Evolutionary conservation across 2,797 vertebrate species (phyloP).

Genomic region (Sebastes kiyomatsui): DNA sequence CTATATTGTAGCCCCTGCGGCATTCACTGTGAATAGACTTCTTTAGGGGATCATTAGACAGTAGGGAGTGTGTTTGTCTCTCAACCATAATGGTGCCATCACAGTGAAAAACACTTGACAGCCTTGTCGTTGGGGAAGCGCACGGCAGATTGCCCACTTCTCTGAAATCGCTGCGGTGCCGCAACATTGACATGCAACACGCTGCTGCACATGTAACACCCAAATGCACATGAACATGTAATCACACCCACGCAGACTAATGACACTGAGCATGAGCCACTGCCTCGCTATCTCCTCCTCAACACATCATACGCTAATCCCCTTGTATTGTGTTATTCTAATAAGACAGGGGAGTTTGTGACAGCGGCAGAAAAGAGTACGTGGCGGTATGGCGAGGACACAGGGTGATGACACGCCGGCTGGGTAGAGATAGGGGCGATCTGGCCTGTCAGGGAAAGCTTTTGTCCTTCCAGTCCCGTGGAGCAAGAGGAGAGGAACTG

Average conservation of each 20-base stretch:
- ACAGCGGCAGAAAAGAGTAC: constrained; percentile 39
- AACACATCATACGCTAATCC: constrained; percentile 64
- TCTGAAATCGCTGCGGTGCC: constrained; percentile 22
- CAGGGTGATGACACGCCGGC: constrained; percentile 54
- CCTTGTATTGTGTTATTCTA: constrained; percentile 56
- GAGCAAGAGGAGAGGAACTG: constrained; percentile 59
- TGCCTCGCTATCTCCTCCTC: constrained; percentile 55
- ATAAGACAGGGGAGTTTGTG: constrained; percentile 54
- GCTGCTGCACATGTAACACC: constrained; percentile 53
- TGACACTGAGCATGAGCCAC: constrained; percentile 55
- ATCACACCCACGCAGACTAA: constrained; percentile 63
- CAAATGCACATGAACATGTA: constrained; percentile 59
- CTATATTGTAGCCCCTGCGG: constrained; percentile 24
- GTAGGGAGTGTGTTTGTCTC: constrained; percentile 41
- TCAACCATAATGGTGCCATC: constrained; percentile 59
- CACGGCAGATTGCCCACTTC: constrained; percentile 46
- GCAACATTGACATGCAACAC: constrained; percentile 44
- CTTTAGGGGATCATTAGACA: constrained; percentile 54
- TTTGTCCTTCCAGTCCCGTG: constrained; percentile 64
- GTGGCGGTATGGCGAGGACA: constrained; percentile 42
- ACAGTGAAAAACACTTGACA: constrained; percentile 60
- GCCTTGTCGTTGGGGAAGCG: constrained; percentile 23
- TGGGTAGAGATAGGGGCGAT: constrained; percentile 57
- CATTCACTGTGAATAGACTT: constrained; percentile 31
- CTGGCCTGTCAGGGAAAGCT: constrained; percentile 60